Base-by-base conservation (phyloP, 2,888 invertebrate genomes). In the Lampropteryx suffumata region DNA sequence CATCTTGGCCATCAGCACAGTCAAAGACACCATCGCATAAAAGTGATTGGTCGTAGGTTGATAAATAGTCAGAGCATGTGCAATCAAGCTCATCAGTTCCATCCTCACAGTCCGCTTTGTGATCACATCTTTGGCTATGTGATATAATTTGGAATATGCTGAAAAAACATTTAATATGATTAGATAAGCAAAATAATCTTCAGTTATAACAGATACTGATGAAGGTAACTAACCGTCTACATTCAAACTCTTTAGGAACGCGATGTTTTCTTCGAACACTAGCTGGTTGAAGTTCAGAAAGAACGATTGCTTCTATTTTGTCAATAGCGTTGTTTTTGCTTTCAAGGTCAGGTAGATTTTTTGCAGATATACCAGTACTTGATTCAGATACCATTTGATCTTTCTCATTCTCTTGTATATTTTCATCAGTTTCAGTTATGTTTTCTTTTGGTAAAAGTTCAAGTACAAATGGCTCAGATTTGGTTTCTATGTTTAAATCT, bases 71-170 rank as follows among this genome's bases (percentile, higher is more conserved):
- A n/a, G 83, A 88, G 70, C 96, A 96, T 0, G 90, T 91, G 71
- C 97, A 97, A 51, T 91, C 83, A 3, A 90, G 73, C 81, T 97
- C 97, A 76, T 97, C 97, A 0, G 94, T 94, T 3, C 94, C 95
- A 82, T 97, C 97, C 80, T 96, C 95, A 74, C 97, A 97, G 69
- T 97, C 95, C 11, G 92, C 79, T 50, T 91, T 83, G 33, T 91
- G 92, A 69, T 97, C 92, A 73, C 97, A 97, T 21, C 92, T 91
- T 60, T 92, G 88, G 1, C 73, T 61, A 14, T 87, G 77, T 0
- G 93, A 84, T 48, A 96, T 92, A 6, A 82, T 84, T 82, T 96
- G 95, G 0, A 89, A 71, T 62, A 95, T 92, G 53, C 95, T 95
- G 65, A 33, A 84, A 49, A 52, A 28, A 49, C 24, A 13, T 9